Conservation (phyloP, 1,140 invertebrate genomes). For the Halictus rubicundus region DNA sequence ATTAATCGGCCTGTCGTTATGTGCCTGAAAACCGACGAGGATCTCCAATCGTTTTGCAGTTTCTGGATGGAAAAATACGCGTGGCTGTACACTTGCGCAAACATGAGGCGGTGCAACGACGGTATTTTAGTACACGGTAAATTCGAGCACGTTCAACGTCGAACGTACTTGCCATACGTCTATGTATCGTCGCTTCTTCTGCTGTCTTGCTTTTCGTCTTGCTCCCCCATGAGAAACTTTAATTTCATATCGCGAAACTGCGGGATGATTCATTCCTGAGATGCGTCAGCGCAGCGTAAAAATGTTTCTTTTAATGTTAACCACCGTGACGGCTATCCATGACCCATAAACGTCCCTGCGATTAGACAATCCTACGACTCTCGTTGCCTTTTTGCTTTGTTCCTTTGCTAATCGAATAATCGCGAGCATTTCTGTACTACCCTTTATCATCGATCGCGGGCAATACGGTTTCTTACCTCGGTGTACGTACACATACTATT, state of each 20-base stretch:
- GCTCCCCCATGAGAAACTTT: not conserved
- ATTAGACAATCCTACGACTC: not conserved
- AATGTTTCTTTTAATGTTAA: conserved; percentile 32
- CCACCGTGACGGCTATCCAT: conserved; percentile 32
- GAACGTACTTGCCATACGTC: too few species aligned
- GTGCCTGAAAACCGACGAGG: conserved; percentile 1
- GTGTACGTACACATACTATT: too few species aligned
- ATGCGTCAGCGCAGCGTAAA: conserved; percentile 28
- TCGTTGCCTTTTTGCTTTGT: not conserved
- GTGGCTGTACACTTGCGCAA: conserved; percentile 9
- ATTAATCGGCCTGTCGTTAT: not conserved
- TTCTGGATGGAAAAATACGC: conserved; percentile 15
- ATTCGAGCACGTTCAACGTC: conserved; percentile 10
- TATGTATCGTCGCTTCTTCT: too few species aligned
- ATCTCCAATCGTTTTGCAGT: not conserved
- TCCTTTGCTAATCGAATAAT: not conserved
- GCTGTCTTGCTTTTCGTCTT: not conserved
- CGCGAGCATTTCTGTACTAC: not conserved
- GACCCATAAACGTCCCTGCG: conserved; percentile 27
- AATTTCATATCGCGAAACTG: not conserved
- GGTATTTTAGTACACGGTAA: conserved; percentile 56
- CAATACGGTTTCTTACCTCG: not conserved
- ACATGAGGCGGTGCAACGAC: conserved; percentile 55
- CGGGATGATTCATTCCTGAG: conserved; percentile 20
- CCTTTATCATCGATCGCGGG: not conserved